Evolutionary conservation across 2,113 vertebrate genomes (phyloP).

Genomic region (Otus sunia): DNA sequence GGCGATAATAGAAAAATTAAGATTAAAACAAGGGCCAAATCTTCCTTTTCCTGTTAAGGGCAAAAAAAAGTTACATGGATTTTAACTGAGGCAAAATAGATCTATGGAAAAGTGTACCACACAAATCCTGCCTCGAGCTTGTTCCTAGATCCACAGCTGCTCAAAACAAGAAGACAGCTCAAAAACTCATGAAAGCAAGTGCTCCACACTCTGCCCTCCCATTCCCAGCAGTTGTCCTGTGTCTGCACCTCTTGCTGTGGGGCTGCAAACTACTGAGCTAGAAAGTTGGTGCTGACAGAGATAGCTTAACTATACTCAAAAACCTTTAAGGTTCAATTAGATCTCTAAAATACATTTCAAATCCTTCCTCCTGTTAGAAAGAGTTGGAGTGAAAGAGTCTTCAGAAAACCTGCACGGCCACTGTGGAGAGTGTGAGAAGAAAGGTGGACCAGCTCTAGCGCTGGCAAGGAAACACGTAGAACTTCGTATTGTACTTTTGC

Average conservation of each 20-base stretch:
- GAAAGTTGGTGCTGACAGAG: neutral
- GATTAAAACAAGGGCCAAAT: neutral
- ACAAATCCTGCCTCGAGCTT: neutral
- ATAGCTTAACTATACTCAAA: neutral
- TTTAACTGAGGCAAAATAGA: neutral
- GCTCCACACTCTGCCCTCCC: neutral
- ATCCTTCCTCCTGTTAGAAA: neutral
- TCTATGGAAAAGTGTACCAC: neutral
- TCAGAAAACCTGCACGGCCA: neutral
- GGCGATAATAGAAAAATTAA: neutral
- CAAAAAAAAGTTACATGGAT: neutral
- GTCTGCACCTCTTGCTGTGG: neutral
- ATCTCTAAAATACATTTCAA: neutral
- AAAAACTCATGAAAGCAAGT: neutral
- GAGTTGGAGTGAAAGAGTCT: neutral
- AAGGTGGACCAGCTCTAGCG: neutral
- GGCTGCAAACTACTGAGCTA: neutral
- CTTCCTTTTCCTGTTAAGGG: neutral
- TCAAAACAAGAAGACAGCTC: neutral
- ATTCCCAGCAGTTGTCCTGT: neutral
- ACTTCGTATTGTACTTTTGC: neutral
- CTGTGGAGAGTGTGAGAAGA: neutral
- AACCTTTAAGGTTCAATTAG: neutral
- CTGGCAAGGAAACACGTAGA: neutral
- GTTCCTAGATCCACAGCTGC: neutral